phyloP scores from a whole-genome alignment of 2,888 invertebrate genomes.

The Orthosia gracilis region DNA sequence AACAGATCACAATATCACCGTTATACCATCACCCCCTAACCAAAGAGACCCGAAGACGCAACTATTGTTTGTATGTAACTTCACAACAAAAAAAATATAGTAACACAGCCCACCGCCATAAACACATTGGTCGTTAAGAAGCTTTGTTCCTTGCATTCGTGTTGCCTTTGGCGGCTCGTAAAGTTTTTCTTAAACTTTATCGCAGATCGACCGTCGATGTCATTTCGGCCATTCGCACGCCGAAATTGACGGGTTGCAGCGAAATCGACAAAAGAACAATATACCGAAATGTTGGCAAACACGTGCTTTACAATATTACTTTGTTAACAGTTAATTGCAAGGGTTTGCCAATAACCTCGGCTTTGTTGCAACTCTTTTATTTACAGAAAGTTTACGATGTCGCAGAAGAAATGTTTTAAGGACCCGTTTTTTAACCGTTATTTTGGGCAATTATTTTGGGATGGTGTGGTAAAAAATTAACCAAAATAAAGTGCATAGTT shows the following conservation, averaged over 20 bases:
- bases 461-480: constrained; percentile 28
- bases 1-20: constrained; percentile 68
- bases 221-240: constrained; percentile 74
- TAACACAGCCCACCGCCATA: constrained; percentile 80
- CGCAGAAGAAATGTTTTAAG: constrained; percentile 55
- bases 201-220: constrained; percentile 68
- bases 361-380: constrained; percentile 82
- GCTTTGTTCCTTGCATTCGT: constrained; percentile 80
- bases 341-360: constrained; percentile 84
- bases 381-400: constrained; percentile 76
- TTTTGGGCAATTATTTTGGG: constrained; percentile 47
- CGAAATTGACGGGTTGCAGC: constrained; percentile 82
- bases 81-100: constrained; percentile 76
- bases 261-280: constrained; percentile 78
- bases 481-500: constrained; percentile 31
- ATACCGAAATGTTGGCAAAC: constrained; percentile 81
- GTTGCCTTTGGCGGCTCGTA: constrained; percentile 85
- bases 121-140: constrained; percentile 81
- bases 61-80: constrained; percentile 69
- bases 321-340: constrained; percentile 85
- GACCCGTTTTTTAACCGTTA: constrained; percentile 51
- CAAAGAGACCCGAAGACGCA: constrained; percentile 66
- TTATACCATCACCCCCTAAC: constrained; percentile 68
- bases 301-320: constrained; percentile 75
- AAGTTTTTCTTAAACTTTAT: constrained; percentile 79